A percentile compares a stretch with the other conserved stretches of the same genome.
Conservation (phyloP, 1,140 invertebrate genomes). For the Aplysia californica region DNA sequence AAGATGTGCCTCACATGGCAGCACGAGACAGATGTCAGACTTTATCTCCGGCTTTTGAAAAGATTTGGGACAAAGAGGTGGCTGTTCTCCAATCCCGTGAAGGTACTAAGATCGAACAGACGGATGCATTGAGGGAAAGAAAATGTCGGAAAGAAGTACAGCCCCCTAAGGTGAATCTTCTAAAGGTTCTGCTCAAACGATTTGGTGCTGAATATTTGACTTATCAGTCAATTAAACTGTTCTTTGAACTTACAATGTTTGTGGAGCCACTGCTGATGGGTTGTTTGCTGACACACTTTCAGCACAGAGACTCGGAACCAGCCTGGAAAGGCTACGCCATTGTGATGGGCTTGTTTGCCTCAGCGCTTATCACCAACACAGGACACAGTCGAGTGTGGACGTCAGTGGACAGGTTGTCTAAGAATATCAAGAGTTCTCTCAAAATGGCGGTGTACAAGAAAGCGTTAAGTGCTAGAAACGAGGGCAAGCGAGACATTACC, state of each 20-base stretch:
- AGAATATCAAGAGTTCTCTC: background rate
- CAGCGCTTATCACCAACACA: too few species aligned
- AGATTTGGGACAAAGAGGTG: background rate
- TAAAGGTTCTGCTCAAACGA: background rate
- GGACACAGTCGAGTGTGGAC: background rate
- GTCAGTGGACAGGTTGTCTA: background rate
- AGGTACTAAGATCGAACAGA: background rate
- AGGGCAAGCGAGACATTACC: background rate
- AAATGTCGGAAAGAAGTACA: background rate
- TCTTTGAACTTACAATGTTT: background rate
- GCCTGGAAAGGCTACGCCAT: background rate
- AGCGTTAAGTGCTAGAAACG: constrained; percentile 3
- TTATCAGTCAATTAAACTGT: background rate
- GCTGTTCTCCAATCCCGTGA: background rate
- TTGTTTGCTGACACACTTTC: background rate
- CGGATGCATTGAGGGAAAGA: background rate
- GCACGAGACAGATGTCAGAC: background rate
- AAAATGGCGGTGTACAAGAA: background rate
- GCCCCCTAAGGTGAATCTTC: background rate
- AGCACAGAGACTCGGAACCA: background rate
- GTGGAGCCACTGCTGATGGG: background rate
- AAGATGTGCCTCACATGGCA: background rate
- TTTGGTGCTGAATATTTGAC: background rate
- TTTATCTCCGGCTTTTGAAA: background rate
- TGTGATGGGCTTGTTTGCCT: background rate